A percentile compares a stretch with the other conserved stretches of the same genome.
phyloP scores from a whole-genome alignment of 2,888 invertebrate genomes.

The Ophion costatus region DNA sequence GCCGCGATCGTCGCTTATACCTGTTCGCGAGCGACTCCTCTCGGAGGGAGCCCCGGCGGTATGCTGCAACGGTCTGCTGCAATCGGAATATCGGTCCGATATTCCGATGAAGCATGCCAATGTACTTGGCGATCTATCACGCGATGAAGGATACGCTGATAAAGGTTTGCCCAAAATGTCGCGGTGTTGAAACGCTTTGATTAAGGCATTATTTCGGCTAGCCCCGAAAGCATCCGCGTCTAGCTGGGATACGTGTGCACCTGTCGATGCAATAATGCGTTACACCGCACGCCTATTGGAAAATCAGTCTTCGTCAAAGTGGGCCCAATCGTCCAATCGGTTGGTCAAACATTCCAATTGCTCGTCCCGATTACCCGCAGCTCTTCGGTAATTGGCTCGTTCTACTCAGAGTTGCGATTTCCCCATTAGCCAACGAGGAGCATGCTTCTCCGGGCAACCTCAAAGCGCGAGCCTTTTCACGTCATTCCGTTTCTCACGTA shows the following conservation, averaged over 20 bases:
- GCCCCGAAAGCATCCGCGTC: conserved; percentile 2
- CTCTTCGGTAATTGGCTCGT: background rate
- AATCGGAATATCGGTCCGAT: no score
- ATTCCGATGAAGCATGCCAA: conserved; percentile 44
- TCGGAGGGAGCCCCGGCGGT: no score
- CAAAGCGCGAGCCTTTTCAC: no score
- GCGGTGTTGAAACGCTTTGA: conserved; percentile 35
- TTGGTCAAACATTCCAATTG: background rate
- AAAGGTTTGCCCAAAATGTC: conserved; percentile 47
- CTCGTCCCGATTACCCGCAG: background rate
- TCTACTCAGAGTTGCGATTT: no score
- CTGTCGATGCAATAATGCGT: background rate
- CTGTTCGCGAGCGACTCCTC: background rate
- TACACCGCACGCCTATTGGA: no score
- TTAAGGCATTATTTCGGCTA: conserved; percentile 52
- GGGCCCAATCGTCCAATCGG: background rate
- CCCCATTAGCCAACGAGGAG: no score
- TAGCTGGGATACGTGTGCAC: background rate
- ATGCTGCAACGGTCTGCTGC: no score
- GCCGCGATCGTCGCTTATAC: background rate
- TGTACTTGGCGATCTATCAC: conserved; percentile 26
- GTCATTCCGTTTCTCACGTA: no score
- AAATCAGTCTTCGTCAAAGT: background rate
- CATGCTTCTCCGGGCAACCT: no score
- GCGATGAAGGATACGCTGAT: conserved; percentile 51